Base-by-base conservation (phyloP, 2,888 invertebrate species). In the Ochropleura plecta region DNA sequence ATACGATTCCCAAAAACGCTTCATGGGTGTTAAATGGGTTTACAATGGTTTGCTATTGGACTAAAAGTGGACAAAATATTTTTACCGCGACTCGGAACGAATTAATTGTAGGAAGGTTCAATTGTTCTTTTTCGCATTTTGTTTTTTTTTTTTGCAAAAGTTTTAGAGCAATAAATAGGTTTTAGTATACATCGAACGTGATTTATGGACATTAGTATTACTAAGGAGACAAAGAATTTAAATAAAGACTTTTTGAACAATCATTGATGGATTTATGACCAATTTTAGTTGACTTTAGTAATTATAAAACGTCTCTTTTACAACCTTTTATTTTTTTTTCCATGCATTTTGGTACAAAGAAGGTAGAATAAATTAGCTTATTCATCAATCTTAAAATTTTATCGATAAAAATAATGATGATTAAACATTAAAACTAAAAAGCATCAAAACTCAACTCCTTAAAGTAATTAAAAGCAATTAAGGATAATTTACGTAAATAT, bases 1-100 rank as follows among this genome's bases (percentile, higher is more conserved):
- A 86, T 79, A 85, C 88, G 84, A 90, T 95, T 95, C 94, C 92
- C 90, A 91, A 94, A 95, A 95, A 91, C 92, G 90, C 92, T 90
- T 91, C 90, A 91, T 89, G 94, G 93, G 92, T 93, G 93, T 93
- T 92, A 93, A 92, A 92, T 88, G 88, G 86, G 86, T 85, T 81
- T 87, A 90, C 88, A 90, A 90, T 91, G 89, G 88, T 87, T 91
- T 91, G 90, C 91, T 91, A 92, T 91, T 86, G 89, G 91, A 90
- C 89, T 83, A 16, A 85, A 85, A 89, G 90, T 89, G 90, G 91
- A 93, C 93, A 95, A 91, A 96, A 96, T 96, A 95, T 96, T 96
- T 93, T 94, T 91, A 95, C 96, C 95, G 87, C 95, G 88, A 89
- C 86, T 91, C 89, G 93, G 94, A 91, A 92, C 95, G 89, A 95